Base-by-base conservation (phyloP, 2,797 vertebrate genomes). In the Sebastes trivittatus region DNA sequence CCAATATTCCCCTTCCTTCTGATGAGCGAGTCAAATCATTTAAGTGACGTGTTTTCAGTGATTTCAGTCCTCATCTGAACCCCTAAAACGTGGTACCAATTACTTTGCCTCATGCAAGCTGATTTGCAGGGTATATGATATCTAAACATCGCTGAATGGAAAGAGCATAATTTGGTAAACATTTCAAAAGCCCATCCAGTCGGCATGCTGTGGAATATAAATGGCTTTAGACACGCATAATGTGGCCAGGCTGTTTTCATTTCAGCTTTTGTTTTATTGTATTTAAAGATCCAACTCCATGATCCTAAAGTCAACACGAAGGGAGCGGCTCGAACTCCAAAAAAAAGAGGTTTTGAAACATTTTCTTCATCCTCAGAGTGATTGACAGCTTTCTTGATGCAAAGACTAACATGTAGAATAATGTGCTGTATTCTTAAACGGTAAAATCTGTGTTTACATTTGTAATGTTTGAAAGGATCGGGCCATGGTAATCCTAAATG, bases 151-250 rank as follows among this genome's bases (percentile, higher is more conserved):
- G 7, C 66, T 6, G 76, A 72, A 74, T 22, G 75, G 75, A 81
- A 75, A 72, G 27, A 76, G 16, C n/a, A 73, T 32, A 3, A 38
- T 82, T 81, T 76, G 68, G 81, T 83, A 83, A 89, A 90, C 88
- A 84, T 82, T 84, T 80, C 66, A 46, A 65, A 81, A 74, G 62
- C 61, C 56, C n/a, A 23, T 65, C 16, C 36, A 27, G 54, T 46
- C 38, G 49, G 23, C 75, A 20, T 59, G 71, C 32, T 9, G 4
- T 52, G 59, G 22, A 11, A 63, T 38, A n/a, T 55, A 36, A 55
- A 55, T 8, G 66, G 42, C n/a, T 77, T 76, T 69, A 70, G 67
- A 64, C 2, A 11, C 56, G 16, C 52, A 52, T 22, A 55, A 59
- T 66, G 68, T 11, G 61, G 30, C 71, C 64, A 4, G 58, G 34